Conservation (phyloP, 2,888 invertebrate genomes). For the Eumacrocentrus americanus region DNA sequence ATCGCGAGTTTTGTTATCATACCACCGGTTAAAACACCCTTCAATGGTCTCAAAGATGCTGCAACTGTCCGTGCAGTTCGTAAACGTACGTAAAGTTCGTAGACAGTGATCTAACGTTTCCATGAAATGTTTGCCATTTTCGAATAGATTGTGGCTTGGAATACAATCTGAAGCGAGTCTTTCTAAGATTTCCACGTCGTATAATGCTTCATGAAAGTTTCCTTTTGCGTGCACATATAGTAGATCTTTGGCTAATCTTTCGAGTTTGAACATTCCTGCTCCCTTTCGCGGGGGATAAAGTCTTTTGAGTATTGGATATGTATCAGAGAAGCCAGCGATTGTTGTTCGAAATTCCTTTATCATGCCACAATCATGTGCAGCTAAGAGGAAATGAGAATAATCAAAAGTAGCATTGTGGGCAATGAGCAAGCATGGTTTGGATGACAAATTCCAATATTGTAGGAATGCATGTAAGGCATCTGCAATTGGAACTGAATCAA, state of each 20-base stretch:
- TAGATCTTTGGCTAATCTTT: slow-evolving; percentile 25
- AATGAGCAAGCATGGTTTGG: slow-evolving; percentile 19
- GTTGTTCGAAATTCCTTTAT: background rate
- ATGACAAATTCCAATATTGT: slow-evolving; percentile 4
- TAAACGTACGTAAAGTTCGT: background rate
- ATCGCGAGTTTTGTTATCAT: slow-evolving; percentile 26
- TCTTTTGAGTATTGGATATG: slow-evolving; percentile 20
- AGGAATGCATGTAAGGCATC: slow-evolving; percentile 23
- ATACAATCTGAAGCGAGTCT: background rate
- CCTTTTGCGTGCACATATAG: slow-evolving; percentile 3
- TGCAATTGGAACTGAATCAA: slow-evolving; percentile 7
- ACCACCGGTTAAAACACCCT: slow-evolving; percentile 12
- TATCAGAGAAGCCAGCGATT: slow-evolving; percentile 25
- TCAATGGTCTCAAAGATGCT: slow-evolving; percentile 22
- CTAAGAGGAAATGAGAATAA: slow-evolving; percentile 2
- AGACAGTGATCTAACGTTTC: background rate
- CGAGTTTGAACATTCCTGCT: slow-evolving; percentile 22
- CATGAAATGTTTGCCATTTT: background rate
- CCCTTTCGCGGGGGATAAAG: slow-evolving; percentile 23
- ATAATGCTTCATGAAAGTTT: slow-evolving; percentile 31
- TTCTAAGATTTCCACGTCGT: slow-evolving; percentile 29
- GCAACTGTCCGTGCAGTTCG: background rate
- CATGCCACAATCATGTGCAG: slow-evolving; percentile 11
- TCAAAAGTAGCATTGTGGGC: slow-evolving; percentile 31
- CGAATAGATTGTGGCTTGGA: slow-evolving; percentile 1